Evolutionary conservation across 2,888 invertebrate species (phyloP), one percentile per base, ranked within the genome.

Genomic region (Rambutsinella grinnellia): DNA sequence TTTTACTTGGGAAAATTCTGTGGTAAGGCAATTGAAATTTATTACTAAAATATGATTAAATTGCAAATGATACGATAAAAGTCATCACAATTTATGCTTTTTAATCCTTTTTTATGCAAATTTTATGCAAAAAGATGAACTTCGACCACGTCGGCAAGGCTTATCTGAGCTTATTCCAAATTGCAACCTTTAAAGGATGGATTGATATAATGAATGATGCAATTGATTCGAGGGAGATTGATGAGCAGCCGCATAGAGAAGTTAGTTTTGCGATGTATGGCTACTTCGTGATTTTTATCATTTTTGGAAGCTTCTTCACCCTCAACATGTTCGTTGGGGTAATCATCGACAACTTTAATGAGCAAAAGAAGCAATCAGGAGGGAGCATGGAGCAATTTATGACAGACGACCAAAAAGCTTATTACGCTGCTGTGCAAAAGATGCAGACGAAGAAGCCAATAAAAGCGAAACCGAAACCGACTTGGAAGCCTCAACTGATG

Each of bases 401-500:
- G 98, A 99, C 98, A 85, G 98, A 99, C 88, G 98, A 99, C 89
- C 98, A 99, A 90, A 99, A 98, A 91, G 98, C 98, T 90, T 99
- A 99, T 89, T 99, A 98, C 90, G 97, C 97, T 87, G 98, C 99
- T 79, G 98, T 99, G 98, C 98, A 99, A 89, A 97, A 98, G 89
- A 97, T 99, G 96, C 96, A 97, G 85, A 96, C 96, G 75, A 98
- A 98, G 88, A 96, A 97, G 88, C 99, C 98, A 78, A 91, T 97
- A 87, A 99, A 99, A 90, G 97, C 98, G 84, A 97, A 96, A 87
- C 98, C 98, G 81, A 92, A 97, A 88, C 98, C 98, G 84, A 94
- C 94, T 91, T 96, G 97, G 94, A 93, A 93, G 87, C 95, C 96
- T 80, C 97, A 97, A 91, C 96, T 93, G 84, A 93, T 97, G 86